phyloP scores from a whole-genome alignment of 2,113 vertebrate species.

The Smithornis capensis region DNA sequence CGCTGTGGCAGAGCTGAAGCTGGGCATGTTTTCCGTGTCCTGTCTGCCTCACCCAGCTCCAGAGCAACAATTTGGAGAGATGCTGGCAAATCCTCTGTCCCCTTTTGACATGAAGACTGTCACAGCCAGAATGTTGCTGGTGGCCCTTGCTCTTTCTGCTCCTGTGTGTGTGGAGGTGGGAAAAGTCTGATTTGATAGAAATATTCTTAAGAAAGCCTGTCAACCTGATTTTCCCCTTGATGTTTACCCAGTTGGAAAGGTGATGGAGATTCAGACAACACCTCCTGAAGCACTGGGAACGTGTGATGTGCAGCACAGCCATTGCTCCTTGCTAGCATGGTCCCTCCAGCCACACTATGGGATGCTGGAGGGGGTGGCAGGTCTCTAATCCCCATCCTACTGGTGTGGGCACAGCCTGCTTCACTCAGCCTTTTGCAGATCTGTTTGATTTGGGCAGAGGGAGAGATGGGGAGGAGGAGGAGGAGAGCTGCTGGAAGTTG shows the following conservation, averaged over 20 bases:
- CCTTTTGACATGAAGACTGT: fast-evolving
- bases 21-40: background rate
- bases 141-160: background rate
- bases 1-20: background rate
- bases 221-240: background rate
- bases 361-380: background rate
- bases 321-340: background rate
- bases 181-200: background rate
- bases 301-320: background rate
- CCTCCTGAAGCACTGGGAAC: background rate
- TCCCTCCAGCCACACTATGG: background rate
- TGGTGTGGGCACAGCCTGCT: background rate
- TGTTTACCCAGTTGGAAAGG: background rate
- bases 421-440: background rate
- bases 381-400: background rate
- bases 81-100: background rate
- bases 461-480: background rate
- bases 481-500: background rate
- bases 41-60: background rate
- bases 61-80: background rate
- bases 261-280: background rate
- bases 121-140: fast-evolving
- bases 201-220: conserved; percentile 3
- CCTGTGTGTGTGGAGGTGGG: fast-evolving
- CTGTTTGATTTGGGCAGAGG: background rate